Base-by-base conservation (phyloP, 2,797 vertebrate genomes). In the Crax fasciolata region DNA sequence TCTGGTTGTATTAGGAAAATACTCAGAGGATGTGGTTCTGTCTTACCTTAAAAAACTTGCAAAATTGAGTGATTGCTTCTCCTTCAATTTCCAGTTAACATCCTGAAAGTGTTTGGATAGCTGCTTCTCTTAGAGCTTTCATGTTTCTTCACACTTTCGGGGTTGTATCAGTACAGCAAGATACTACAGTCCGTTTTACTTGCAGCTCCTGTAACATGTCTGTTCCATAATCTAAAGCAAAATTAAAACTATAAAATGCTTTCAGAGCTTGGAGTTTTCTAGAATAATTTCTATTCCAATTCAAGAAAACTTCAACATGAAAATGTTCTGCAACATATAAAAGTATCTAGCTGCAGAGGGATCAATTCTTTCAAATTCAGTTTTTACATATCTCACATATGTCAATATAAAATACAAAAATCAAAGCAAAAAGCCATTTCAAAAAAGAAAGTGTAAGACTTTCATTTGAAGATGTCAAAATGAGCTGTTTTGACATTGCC, bases 391-490 rank as follows among this genome's bases (percentile, higher is more conserved):
- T 61, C 54, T 91, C 3, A 2, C 54, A 54, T 63, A 61, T 51
- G 75, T 72, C 62, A 51, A 10, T 62, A 58, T 51, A 27, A 90
- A 94, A 75, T 9, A 89, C 2, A 84, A 85, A 90, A 80, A 61
- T 10, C 25, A 24, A 80, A 77, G 25, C 39, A 68, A 86, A 92
- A 94, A 81, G 46, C n/a, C 39, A 66, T 82, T 90, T 57, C 20
- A 66, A 58, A 73, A 62, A 78, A 15, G 30, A 49, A 84, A 28
- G 3, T 9, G 4, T 49, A 59, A 87, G 32, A 35, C n/a, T 75
- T 89, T 48, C 9, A 54, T 90, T 86, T 51, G 32, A 80, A 93
- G 32, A 94, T 84, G 68, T 72, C 76, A 93, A 65, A 90, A 91
- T 66, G 15, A 87, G 25, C 41, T 89, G 55, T 92, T 95, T 89